A percentile compares a stretch with the other conserved stretches of the same genome.
Conservation (phyloP, 1,140 invertebrate species). For the Littorina saxatilis region DNA sequence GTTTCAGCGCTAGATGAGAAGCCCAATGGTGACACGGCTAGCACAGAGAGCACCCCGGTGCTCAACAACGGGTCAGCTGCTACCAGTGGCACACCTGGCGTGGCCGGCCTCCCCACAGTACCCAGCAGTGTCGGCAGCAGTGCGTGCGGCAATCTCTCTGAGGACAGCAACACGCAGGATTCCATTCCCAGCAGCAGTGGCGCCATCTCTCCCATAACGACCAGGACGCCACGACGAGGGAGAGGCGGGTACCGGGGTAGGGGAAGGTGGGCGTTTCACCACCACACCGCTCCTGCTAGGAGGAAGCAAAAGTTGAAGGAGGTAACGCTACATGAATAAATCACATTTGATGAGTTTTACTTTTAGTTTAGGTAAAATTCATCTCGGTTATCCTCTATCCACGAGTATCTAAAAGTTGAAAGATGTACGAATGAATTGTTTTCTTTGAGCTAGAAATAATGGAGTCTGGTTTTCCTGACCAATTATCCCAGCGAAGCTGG, state of each 20-base stretch:
- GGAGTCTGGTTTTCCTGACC: too few relatives aligned
- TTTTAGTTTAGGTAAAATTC: background rate
- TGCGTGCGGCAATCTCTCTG: slow-evolving; percentile 65
- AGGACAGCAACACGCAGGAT: slow-evolving; percentile 71
- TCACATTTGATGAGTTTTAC: background rate
- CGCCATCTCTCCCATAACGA: slow-evolving; percentile 34
- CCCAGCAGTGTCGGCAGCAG: slow-evolving; percentile 37
- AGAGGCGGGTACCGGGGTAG: slow-evolving; percentile 44
- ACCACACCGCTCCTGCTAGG: slow-evolving; percentile 66
- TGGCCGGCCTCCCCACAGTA: background rate
- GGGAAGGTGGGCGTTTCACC: slow-evolving; percentile 52
- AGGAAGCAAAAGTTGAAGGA: slow-evolving; percentile 78
- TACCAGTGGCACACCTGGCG: slow-evolving; percentile 34
- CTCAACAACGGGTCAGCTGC: slow-evolving; percentile 10
- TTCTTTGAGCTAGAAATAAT: too few relatives aligned
- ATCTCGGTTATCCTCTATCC: too few relatives aligned
- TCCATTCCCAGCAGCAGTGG: slow-evolving; percentile 55
- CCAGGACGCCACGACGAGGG: slow-evolving; percentile 22
- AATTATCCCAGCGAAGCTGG: too few relatives aligned
- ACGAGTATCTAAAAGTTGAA: too few relatives aligned
- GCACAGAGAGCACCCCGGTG: background rate
- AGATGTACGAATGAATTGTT: too few relatives aligned
- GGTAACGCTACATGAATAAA: slow-evolving; percentile 57
- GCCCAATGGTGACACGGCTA: background rate
- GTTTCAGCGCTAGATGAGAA: too few relatives aligned